These are phyloP conservation scores for Meriones unguiculatus DNA, from an alignment of 2,113 vertebrate genomes.

Conservation along the genomic window DNA sequence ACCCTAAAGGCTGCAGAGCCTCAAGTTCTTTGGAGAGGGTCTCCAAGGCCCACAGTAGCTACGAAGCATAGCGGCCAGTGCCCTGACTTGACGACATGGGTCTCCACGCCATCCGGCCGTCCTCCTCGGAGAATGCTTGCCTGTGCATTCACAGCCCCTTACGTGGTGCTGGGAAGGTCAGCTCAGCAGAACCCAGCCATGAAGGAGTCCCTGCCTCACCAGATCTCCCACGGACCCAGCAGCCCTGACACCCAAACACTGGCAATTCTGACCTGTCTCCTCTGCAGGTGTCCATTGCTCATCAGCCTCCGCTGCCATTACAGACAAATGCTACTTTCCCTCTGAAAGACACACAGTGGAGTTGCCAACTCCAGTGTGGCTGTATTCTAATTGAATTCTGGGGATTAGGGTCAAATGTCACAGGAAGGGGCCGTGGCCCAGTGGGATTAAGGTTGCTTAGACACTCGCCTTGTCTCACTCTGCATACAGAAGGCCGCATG, in stretches of 20 bases:
- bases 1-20: neutral
- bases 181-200: neutral
- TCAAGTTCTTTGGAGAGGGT: neutral
- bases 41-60: neutral
- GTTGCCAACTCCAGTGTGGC: neutral
- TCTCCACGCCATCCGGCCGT: neutral
- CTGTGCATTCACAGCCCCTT: too few species aligned
- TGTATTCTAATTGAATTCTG: neutral
- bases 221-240: neutral
- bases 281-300: neutral
- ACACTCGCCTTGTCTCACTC: neutral
- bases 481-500: neutral
- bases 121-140: neutral
- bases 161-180: neutral
- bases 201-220: accelerated
- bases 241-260: neutral
- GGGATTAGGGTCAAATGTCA: neutral
- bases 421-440: neutral
- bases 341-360: neutral
- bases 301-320: neutral
- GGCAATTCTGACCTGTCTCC: neutral
- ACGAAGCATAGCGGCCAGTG: too few species aligned
- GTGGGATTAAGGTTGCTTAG: neutral
- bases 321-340: neutral
- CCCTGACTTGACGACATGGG: neutral